Conservation (phyloP, 2,797 vertebrate species). For the Chromis chromis region DNA sequence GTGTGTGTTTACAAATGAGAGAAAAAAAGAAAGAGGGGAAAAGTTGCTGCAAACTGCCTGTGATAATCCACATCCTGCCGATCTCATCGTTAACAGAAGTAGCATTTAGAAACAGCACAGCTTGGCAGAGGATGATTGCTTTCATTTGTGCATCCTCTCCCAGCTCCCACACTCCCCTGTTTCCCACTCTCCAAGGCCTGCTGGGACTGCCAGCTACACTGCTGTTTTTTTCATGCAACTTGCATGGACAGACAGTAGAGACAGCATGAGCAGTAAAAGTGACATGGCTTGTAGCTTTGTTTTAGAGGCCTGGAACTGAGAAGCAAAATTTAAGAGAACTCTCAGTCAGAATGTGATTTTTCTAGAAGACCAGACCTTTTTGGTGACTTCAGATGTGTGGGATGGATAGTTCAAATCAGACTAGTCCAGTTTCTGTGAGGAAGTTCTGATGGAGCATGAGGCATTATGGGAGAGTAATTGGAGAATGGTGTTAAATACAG, state of each 20-base stretch:
- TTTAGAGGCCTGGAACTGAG: background rate
- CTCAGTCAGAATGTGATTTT: too few species aligned
- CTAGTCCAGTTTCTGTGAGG: background rate
- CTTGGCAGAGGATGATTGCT: conserved; percentile 21
- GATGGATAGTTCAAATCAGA: background rate
- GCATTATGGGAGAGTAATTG: too few species aligned
- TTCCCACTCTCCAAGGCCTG: background rate
- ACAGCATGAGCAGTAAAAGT: background rate
- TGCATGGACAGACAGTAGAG: background rate
- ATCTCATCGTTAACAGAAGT: conserved; percentile 1
- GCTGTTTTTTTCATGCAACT: background rate
- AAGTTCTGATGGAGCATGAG: background rate
- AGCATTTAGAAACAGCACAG: conserved; percentile 15
- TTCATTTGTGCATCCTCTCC: background rate
- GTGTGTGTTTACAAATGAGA: background rate
- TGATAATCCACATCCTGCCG: background rate
- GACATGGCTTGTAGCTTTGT: background rate
- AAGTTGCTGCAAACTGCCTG: background rate
- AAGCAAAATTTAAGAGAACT: background rate
- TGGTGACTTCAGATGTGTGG: background rate
- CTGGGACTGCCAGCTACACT: background rate
- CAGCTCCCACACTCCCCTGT: background rate
- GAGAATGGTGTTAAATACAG: too few species aligned
- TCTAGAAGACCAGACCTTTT: background rate
- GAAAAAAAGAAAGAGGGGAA: background rate